phyloP scores from a whole-genome alignment of 35 echinoderm and acorn worm genomes.

The Amphiura filiformis region DNA sequence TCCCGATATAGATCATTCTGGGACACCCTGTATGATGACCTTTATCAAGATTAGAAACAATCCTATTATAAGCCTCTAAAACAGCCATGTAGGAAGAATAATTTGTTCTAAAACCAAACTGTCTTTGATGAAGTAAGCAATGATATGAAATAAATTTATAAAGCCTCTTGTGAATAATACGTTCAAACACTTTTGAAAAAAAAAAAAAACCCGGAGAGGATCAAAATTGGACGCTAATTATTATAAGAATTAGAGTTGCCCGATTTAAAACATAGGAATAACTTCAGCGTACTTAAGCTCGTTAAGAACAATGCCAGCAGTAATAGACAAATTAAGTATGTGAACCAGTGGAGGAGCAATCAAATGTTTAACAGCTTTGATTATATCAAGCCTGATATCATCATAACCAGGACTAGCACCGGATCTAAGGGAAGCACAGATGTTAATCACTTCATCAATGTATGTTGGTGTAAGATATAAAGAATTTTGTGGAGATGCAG shows the following conservation, averaged over 20 bases:
- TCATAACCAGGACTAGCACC: slow-evolving; percentile 26
- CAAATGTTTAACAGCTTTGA: slow-evolving; percentile 10
- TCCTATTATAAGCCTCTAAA: slow-evolving; percentile 20
- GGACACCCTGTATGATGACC: too few species aligned
- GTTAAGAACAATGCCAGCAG: slow-evolving; percentile 20
- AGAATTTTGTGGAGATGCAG: background rate
- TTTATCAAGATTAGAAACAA: slow-evolving; percentile 8
- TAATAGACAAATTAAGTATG: slow-evolving; percentile 31
- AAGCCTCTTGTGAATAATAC: background rate
- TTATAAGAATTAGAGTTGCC: slow-evolving; percentile 11
- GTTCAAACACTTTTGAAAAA: slow-evolving; percentile 18
- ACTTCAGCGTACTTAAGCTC: slow-evolving; percentile 37
- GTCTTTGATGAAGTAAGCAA: background rate
- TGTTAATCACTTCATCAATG: slow-evolving; percentile 15
- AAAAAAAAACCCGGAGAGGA: slow-evolving; percentile 21
- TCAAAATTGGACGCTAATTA: slow-evolving; percentile 42
- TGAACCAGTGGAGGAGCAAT: slow-evolving; percentile 19
- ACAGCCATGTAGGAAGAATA: slow-evolving; percentile 12
- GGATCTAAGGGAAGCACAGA: background rate
- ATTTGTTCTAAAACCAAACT: slow-evolving; percentile 30
- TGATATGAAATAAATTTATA: background rate
- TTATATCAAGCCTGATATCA: background rate
- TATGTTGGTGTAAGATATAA: slow-evolving; percentile 21
- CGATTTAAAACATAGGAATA: slow-evolving; percentile 37
- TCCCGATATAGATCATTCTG: too few species aligned